Evolutionary conservation across 1,140 invertebrate species (phyloP).

Genomic region (Pseudomyrmex flavicornis): DNA sequence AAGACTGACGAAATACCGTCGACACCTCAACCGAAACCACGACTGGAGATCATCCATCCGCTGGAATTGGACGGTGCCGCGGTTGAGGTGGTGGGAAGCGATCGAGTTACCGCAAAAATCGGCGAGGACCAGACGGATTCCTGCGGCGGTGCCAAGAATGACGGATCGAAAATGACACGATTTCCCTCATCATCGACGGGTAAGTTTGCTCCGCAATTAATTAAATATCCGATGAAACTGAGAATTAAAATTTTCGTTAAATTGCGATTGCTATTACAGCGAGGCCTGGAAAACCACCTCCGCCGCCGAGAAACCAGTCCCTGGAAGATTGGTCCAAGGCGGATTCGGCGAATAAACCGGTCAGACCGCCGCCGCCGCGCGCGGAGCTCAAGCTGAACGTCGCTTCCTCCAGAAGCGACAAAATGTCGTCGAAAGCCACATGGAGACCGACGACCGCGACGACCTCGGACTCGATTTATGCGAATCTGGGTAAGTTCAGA

Average conservation of each 20-base stretch:
- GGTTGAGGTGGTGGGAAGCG: constrained; percentile 91
- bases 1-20: constrained; percentile 80
- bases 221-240: not conserved
- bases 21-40: constrained; percentile 87
- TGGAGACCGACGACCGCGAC: constrained; percentile 84
- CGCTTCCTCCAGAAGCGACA: constrained; percentile 77
- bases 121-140: constrained; percentile 81
- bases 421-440: constrained; percentile 78
- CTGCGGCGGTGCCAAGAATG: constrained; percentile 72
- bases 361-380: constrained; percentile 90
- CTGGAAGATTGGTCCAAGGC: constrained; percentile 83
- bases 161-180: constrained; percentile 44
- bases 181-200: constrained; percentile 51
- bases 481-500: constrained; percentile 90
- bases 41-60: constrained; percentile 95
- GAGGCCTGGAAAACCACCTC: constrained; percentile 87
- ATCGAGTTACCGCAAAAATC: constrained; percentile 82
- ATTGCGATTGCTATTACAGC: constrained; percentile 71
- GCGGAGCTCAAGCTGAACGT: constrained; percentile 87
- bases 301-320: constrained; percentile 87
- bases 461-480: constrained; percentile 90
- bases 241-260: too few relatives aligned
- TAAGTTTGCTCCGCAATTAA: constrained; percentile 53
- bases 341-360: constrained; percentile 85
- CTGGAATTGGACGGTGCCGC: constrained; percentile 92